A percentile compares a stretch with the other conserved stretches of the same genome.
Conservation (phyloP, 2,888 invertebrate species). For the Ommatoiulus sabulosus region DNA sequence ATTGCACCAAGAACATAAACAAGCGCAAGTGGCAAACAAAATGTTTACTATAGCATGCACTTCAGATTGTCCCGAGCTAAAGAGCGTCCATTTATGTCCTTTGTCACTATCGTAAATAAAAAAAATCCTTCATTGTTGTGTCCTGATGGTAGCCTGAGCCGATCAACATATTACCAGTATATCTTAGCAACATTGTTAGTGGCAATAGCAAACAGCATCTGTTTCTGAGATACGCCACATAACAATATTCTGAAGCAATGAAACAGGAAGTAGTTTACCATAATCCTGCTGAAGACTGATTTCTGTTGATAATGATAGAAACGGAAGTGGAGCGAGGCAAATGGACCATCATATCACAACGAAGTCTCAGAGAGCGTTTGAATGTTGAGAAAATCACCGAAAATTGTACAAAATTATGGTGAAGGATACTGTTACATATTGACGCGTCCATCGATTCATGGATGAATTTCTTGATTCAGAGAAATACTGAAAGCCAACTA, state of each 20-base stretch:
- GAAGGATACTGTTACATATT: neutral
- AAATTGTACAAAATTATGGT: neutral
- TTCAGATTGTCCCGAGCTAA: constrained; percentile 5
- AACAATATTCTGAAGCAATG: neutral
- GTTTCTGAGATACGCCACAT: neutral
- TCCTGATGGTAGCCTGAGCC: neutral
- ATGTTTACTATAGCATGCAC: constrained; percentile 40
- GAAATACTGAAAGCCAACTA: too few species aligned
- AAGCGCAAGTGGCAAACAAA: constrained; percentile 36
- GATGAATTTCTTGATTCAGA: too few species aligned
- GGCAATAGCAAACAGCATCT: constrained; percentile 23
- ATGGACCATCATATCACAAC: neutral
- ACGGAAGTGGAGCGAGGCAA: neutral
- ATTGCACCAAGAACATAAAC: constrained; percentile 22
- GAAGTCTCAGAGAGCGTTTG: neutral
- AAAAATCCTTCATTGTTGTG: constrained; percentile 23
- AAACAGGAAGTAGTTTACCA: neutral
- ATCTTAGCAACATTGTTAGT: constrained; percentile 18
- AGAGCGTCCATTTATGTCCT: constrained; percentile 16
- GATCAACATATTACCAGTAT: constrained; percentile 9
- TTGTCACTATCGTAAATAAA: constrained; percentile 17
- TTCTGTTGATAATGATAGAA: neutral
- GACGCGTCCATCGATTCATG: too few species aligned
- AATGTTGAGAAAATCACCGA: neutral
- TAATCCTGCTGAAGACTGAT: neutral